Evolutionary conservation across 2,113 vertebrate species (phyloP), one percentile per base, ranked within the genome.

Genomic region (Lepisosteus osseus): DNA sequence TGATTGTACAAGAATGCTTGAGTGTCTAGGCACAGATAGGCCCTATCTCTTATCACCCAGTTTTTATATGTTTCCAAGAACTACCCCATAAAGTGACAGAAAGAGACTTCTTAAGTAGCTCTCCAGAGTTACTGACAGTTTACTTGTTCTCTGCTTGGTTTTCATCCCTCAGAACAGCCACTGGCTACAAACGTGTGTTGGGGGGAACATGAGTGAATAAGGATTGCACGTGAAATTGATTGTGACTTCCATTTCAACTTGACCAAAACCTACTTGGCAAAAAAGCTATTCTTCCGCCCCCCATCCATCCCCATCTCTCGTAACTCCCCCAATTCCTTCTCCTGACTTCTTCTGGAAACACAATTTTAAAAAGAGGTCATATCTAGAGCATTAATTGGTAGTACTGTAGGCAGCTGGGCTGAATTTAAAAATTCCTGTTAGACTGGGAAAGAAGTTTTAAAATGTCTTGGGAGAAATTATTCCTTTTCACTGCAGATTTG

Each of bases 361-460:
- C 73, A 77, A 71, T 65, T 66, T 54, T 76, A 78, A 40, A 79
- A 77, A 76, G 77, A 80, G 82, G 82, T 84, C 86, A 86, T 74
- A 2, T 76, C 80, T 54, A 74, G 67, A 47, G 72, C 8, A 74
- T 80, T 76, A 82, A 85, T 40, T 76, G 68, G 64, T 76, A 51
- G 47, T 6, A 87, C 84, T 81, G 71, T 79, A 87, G 86, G 82
- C 83, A 87, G 86, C 83, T 83, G 82, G 7, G 77, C 77, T 14
- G 64, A 67, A 40, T 67, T 51, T 72, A 67, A 67, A 65, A 67
- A 12, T 54, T 8, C 41, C 15, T 40, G 15, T 17, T 17, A 59
- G 9, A 44, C 7, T 67, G 54, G 17, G 71, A 57, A 29, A 45
- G 42, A n/a, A n/a, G 42, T 14, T 13, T 29, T n/a, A 17, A 47